Conservation (phyloP, 2,113 vertebrate genomes). For the Promerops cafer region DNA sequence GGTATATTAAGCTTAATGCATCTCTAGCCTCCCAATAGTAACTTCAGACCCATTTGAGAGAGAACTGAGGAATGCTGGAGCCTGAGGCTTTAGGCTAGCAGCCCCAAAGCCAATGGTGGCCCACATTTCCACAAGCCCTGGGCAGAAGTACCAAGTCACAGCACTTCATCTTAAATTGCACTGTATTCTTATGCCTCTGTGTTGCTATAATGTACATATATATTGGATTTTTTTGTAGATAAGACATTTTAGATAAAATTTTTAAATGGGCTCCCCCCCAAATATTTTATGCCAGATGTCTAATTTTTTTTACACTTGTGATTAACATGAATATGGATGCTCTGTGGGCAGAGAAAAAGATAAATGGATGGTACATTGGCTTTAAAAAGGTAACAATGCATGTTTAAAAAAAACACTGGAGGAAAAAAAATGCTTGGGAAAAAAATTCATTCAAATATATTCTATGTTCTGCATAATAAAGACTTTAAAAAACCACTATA, state of each 20-base stretch:
- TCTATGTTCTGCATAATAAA: slow-evolving; percentile 73
- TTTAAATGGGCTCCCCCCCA: slow-evolving; percentile 39
- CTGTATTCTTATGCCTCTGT: slow-evolving; percentile 59
- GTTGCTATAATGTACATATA: slow-evolving; percentile 61
- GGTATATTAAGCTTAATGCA: neutral
- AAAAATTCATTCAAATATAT: slow-evolving; percentile 52
- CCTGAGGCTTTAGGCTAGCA: slow-evolving; percentile 49
- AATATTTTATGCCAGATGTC: slow-evolving; percentile 64
- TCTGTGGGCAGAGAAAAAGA: neutral
- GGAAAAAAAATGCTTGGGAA: slow-evolving; percentile 41
- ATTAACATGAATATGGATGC: slow-evolving; percentile 52
- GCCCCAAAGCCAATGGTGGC: slow-evolving; percentile 60
- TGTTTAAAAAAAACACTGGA: slow-evolving; percentile 25
- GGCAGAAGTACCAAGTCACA: slow-evolving; percentile 34
- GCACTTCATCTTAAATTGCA: slow-evolving; percentile 61
- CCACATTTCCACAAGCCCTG: slow-evolving; percentile 19
- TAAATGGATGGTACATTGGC: slow-evolving; percentile 16
- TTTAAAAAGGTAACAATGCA: slow-evolving; percentile 59
- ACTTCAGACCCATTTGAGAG: neutral
- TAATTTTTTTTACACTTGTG: slow-evolving; percentile 60
- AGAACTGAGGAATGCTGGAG: slow-evolving; percentile 16
- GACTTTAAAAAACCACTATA: slow-evolving; percentile 7
- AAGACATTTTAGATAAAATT: slow-evolving; percentile 65
- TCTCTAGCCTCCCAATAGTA: neutral
- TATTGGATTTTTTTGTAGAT: slow-evolving; percentile 68